phyloP scores from a whole-genome alignment of 2,888 invertebrate genomes.

The Plebejus melissa region DNA sequence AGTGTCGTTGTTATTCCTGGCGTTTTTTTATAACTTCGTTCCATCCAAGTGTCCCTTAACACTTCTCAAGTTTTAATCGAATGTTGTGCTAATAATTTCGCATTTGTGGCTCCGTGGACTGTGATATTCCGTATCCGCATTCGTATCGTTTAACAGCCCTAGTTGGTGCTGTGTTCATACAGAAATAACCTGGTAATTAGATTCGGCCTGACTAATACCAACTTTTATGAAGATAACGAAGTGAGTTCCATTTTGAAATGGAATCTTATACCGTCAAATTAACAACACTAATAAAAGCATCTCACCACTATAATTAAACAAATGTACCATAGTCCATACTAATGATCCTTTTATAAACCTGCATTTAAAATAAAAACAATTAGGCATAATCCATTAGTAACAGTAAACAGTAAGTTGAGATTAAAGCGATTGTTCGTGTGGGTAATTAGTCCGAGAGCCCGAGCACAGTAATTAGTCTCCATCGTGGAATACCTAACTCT shows the following conservation, averaged over 20 bases:
- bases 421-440: conserved; percentile 51
- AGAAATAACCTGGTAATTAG: neutral
- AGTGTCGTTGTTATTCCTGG: too few relatives aligned
- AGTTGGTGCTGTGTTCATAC: neutral
- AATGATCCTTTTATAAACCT: neutral
- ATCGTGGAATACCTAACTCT: conserved; percentile 58
- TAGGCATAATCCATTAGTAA: conserved; percentile 27
- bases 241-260: neutral
- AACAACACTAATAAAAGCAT: neutral
- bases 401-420: conserved; percentile 36
- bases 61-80: too few relatives aligned
- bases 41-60: too few relatives aligned
- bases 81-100: neutral
- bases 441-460: conserved; percentile 63
- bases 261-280: neutral
- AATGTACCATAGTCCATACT: neutral
- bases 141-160: neutral
- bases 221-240: neutral
- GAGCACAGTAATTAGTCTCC: conserved; percentile 62
- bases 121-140: neutral
- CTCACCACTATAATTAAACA: neutral
- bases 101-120: neutral
- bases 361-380: neutral
- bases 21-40: too few relatives aligned
- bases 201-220: neutral